These are phyloP conservation scores for Ailuropoda melanoleuca DNA, from an alignment of 2,113 vertebrate genomes.

Conservation along the genomic window DNA sequence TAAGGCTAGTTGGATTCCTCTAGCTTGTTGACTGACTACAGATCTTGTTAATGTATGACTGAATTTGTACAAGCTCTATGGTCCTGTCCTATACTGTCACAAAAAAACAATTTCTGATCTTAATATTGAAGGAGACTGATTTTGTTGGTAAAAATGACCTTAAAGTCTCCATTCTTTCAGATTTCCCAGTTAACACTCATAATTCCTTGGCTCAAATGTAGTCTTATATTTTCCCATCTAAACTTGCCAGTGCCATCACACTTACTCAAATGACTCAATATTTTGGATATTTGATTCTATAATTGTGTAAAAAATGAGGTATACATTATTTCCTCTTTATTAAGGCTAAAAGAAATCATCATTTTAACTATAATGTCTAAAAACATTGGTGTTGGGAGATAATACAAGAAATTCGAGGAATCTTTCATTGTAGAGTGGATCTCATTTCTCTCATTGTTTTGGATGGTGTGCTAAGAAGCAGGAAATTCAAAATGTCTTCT, in stretches of 20 bases:
- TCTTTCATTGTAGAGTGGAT: not conserved
- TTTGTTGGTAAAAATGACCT: not conserved
- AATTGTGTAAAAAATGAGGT: not conserved
- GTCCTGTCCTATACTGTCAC: not conserved
- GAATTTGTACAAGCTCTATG: not conserved
- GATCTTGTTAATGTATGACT: not conserved
- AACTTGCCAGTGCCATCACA: not conserved
- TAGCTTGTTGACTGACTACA: not conserved
- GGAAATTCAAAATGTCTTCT: slow-evolving; percentile 25
- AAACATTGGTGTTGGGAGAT: not conserved
- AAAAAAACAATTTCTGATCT: not conserved
- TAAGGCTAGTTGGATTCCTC: not conserved
- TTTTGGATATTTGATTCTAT: slow-evolving; percentile 1
- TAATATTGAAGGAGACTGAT: not conserved
- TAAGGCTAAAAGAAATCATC: not conserved
- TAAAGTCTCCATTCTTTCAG: not conserved
- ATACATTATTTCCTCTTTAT: not conserved
- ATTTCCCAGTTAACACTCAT: not conserved
- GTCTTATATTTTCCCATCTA: not conserved
- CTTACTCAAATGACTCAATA: not conserved
- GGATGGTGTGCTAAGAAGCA: not conserved
- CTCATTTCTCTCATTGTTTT: not conserved
- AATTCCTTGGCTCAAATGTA: slow-evolving; percentile 4
- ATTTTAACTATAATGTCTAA: not conserved
- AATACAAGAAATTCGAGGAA: not conserved